These are phyloP conservation scores for Phycodurus eques DNA, from an alignment of 2,113 vertebrate genomes.

Conservation along the genomic window DNA sequence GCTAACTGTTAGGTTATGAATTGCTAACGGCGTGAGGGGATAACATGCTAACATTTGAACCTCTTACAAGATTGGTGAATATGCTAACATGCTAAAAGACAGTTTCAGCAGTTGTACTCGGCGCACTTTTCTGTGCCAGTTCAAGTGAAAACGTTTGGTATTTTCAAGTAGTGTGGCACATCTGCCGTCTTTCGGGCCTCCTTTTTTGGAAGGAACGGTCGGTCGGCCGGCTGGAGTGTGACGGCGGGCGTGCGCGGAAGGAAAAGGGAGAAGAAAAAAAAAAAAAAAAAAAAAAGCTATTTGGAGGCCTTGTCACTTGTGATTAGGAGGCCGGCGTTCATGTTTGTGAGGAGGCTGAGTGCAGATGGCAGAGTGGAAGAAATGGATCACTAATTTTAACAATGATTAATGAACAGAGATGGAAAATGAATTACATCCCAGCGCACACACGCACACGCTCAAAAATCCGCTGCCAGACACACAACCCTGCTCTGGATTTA, in stretches of 20 bases:
- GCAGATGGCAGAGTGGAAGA: constrained; percentile 99
- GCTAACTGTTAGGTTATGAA: too few species aligned
- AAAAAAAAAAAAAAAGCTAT: constrained; percentile 77
- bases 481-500: constrained; percentile 82
- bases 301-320: constrained; percentile 99
- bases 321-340: constrained; percentile 99
- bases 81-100: too few species aligned
- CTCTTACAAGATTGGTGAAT: too few species aligned
- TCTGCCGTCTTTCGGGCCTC: constrained; percentile 1
- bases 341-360: constrained; percentile 99
- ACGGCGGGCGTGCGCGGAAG: constrained; percentile 83
- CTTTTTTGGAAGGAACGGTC: background rate
- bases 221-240: constrained; percentile 1
- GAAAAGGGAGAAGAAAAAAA: too few species aligned
- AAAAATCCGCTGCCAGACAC: constrained; percentile 96
- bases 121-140: background rate
- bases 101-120: too few species aligned
- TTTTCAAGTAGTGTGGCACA: background rate
- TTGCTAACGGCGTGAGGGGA: too few species aligned
- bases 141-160: background rate
- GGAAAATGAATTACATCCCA: constrained; percentile 99
- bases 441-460: constrained; percentile 56
- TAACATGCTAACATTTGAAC: too few species aligned
- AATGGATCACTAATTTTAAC: constrained; percentile 99
- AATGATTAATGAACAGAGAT: constrained; percentile 99